These are phyloP conservation scores for Macroglossus sobrinus DNA, from an alignment of 2,113 vertebrate genomes.

Conservation along the genomic window DNA sequence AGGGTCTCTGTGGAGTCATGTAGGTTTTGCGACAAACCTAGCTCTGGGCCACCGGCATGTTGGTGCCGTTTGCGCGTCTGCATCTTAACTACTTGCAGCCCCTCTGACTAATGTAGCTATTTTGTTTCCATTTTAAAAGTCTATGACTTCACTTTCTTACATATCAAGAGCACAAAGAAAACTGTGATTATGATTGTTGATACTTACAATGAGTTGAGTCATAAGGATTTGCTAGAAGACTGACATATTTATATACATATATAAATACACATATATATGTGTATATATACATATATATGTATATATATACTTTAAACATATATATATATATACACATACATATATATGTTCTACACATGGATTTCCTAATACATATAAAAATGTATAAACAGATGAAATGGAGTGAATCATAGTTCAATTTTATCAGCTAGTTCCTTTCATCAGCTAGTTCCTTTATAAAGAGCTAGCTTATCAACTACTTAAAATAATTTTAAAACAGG, in stretches of 20 bases:
- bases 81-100: not conserved
- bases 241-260: not conserved
- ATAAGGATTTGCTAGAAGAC: not conserved
- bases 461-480: not conserved
- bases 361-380: not conserved
- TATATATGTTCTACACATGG: not conserved
- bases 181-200: not conserved
- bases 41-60: slow-evolving; percentile 81
- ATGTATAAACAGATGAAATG: not conserved
- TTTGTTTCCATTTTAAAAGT: not conserved
- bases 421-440: not conserved
- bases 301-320: not conserved
- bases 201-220: not conserved
- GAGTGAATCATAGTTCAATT: not conserved
- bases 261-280: not conserved
- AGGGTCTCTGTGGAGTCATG: slow-evolving; percentile 93
- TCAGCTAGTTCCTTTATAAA: not conserved
- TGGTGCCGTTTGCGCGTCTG: not conserved
- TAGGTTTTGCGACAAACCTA: slow-evolving; percentile 96
- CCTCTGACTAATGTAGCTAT: not conserved
- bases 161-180: not conserved
- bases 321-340: not conserved
- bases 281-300: not conserved
- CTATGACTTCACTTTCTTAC: not conserved
- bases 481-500: not conserved